Conservation (phyloP, 1,140 invertebrate species). For the Maconellicoccus hirsutus region DNA sequence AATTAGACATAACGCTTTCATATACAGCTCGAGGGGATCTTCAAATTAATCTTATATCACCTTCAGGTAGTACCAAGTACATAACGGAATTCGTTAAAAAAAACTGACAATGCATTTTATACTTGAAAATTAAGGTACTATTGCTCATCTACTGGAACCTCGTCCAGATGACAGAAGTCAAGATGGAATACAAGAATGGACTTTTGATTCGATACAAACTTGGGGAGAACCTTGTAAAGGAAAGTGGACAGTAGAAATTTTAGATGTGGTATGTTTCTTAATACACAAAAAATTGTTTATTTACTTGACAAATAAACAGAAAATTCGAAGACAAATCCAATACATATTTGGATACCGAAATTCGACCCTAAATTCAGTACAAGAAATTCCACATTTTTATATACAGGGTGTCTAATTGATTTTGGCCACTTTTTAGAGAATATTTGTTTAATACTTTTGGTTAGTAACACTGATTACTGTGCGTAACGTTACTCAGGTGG, state of each 20-base stretch:
- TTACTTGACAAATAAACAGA: no score
- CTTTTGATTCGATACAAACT: conserved; percentile 76
- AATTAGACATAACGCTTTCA: conserved; percentile 53
- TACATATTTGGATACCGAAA: no score
- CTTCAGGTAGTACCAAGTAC: conserved; percentile 58
- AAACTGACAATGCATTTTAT: not conserved
- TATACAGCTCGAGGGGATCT: conserved; percentile 60
- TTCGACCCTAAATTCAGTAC: no score
- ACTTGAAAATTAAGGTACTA: conserved; percentile 44
- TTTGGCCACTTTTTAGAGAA: no score
- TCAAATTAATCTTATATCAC: conserved; percentile 53
- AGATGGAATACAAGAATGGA: conserved; percentile 72
- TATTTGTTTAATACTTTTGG: no score
- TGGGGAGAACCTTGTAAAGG: conserved; percentile 79
- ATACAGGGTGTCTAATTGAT: no score
- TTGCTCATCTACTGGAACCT: conserved; percentile 51
- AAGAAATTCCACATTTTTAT: no score
- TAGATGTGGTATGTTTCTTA: conserved; percentile 40
- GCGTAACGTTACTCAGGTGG: no score
- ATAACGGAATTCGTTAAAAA: no score
- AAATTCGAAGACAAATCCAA: no score
- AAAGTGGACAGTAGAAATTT: conserved; percentile 55
- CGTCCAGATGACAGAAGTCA: conserved; percentile 55
- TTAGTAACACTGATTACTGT: no score
- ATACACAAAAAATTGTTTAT: not conserved